Conservation (phyloP, 1,140 invertebrate genomes). For the Varroa destructor region DNA sequence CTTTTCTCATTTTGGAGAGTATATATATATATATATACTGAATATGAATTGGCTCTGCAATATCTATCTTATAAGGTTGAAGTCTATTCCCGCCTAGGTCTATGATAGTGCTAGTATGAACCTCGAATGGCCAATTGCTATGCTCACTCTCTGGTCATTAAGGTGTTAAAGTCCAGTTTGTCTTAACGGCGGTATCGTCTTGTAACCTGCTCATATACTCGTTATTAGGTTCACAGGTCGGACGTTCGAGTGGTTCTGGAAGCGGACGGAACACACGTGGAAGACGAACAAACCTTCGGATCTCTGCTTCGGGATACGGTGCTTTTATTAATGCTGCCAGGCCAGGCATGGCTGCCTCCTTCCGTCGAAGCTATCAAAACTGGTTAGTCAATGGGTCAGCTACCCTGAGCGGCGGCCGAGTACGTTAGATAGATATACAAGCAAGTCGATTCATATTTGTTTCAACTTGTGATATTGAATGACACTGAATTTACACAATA, state of each 20-base stretch:
- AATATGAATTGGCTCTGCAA: no score
- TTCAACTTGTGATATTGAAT: not conserved
- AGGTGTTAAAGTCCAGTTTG: no score
- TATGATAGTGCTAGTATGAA: no score
- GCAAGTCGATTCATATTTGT: not conserved
- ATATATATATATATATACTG: no score
- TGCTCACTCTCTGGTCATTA: no score
- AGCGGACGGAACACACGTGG: constrained; percentile 83
- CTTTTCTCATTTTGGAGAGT: no score
- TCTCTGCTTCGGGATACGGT: constrained; percentile 78
- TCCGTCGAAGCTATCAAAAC: constrained; percentile 79
- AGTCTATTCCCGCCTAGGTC: no score
- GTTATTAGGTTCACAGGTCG: constrained; percentile 55
- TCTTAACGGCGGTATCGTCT: no score
- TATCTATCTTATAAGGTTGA: no score
- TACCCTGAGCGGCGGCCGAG: not conserved
- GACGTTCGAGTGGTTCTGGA: constrained; percentile 62
- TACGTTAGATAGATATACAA: not conserved
- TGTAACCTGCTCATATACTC: constrained; percentile 34
- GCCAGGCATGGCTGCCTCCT: constrained; percentile 71
- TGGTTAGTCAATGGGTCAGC: constrained; percentile 47
- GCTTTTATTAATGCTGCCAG: constrained; percentile 65
- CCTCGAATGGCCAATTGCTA: no score
- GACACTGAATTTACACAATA: not conserved
- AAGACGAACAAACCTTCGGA: constrained; percentile 82